These are phyloP conservation scores for Thaumatotibia leucotreta DNA, from an alignment of 1,140 invertebrate genomes.

Conservation along the genomic window DNA sequence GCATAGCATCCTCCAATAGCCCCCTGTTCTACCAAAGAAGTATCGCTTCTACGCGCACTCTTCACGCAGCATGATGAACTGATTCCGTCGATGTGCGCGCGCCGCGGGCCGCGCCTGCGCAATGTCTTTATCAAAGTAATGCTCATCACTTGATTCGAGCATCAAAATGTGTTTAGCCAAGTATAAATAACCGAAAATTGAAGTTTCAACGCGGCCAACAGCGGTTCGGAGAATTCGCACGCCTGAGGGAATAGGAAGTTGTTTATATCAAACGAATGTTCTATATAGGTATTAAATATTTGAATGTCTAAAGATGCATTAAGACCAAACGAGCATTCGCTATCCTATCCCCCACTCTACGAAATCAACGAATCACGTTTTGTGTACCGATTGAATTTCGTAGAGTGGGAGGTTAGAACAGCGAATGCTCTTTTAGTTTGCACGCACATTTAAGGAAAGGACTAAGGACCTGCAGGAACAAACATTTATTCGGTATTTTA, in stretches of 20 bases:
- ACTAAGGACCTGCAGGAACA: too few relatives aligned
- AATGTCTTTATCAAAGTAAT: background rate
- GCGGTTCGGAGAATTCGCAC: background rate
- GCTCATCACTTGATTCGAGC: background rate
- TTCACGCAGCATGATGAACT: background rate
- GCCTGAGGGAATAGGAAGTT: background rate
- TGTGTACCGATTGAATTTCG: too few relatives aligned
- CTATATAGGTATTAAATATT: too few relatives aligned
- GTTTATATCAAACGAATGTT: background rate
- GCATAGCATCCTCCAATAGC: too few relatives aligned
- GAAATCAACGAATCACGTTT: too few relatives aligned
- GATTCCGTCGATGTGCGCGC: background rate
- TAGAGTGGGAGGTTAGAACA: too few relatives aligned
- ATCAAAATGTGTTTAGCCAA: background rate
- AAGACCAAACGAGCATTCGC: too few relatives aligned
- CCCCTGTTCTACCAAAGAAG: background rate
- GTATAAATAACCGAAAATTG: background rate
- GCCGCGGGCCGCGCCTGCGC: background rate
- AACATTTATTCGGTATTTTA: too few relatives aligned
- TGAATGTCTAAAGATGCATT: too few relatives aligned
- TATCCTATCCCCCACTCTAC: too few relatives aligned
- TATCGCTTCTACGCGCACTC: background rate
- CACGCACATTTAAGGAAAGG: too few relatives aligned
- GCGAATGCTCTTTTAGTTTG: too few relatives aligned
- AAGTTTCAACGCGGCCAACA: background rate